Evolutionary conservation across 2,113 vertebrate genomes (phyloP), one percentile per base, ranked within the genome.

Genomic region (Pyxicephalus adspersus): DNA sequence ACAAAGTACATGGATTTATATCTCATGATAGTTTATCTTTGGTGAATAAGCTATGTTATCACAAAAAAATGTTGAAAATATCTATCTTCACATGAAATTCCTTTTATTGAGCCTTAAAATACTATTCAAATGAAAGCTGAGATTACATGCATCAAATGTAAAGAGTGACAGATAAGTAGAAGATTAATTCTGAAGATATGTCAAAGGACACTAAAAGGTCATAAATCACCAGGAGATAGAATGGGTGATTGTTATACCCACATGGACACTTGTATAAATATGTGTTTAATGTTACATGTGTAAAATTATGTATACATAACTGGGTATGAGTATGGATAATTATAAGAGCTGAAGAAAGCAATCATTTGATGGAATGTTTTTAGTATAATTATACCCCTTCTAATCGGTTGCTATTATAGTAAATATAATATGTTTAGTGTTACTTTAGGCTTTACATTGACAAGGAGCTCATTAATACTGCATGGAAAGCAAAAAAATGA

Each of bases 71-170:
- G 93, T 94, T 95, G 93, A 96, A 92, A 94, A 93, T 92, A 90
- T 93, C 90, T 86, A 81, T 92, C 93, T 92, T 94, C 90, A 89
- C 88, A 91, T 91, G 89, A 92, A 90, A 91, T 91, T 91, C 88
- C 84, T 60, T 29, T 89, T 86, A 87, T 85, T 92, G 91, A 89
- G 92, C 89, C 92, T 87, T 91, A 88, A 92, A 92, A 92, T 90
- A 90, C 90, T 90, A 90, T 91, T 88, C 96, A 95, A 96, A 93
- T 93, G 92, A 92, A 94, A 95, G 90, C 96, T 95, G 94, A 92
- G 90, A 83, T 86, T 86, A 84, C 83, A 90, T 87, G 88, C 91
- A 91, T 89, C 89, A 86, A 86, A 89, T 84, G 83, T 85, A 87
- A 87, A 87, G 89, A 89, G 91, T 89, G 91, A 91, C 80, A 92